Evolutionary conservation across 2,888 invertebrate species (phyloP), one percentile per base, ranked within the genome.

Genomic region (Melikaiella ostensackeni): DNA sequence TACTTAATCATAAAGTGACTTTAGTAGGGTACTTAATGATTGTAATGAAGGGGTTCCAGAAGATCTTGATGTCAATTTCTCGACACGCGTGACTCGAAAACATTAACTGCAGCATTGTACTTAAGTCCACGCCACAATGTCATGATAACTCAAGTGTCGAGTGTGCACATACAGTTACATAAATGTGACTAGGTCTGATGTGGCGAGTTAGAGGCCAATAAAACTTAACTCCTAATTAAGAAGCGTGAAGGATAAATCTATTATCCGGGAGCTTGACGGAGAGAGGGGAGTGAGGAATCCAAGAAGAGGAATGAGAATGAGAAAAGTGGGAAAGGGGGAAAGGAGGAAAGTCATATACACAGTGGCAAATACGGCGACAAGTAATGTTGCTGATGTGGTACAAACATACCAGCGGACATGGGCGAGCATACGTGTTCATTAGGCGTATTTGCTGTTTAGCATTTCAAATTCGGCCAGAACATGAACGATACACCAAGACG

Each of bases 401-500:
- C 89, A 89, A 89, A 90, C 89, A 88, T 88, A 87, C 85, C 83
- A 83, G 87, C 87, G 86, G 85, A 89, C 89, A 88, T 84, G 84
- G 77, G 74, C 79, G 80, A 79, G 89, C 90, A 88, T 91, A 91
- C 91, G 90, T 91, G 91, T 91, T 91, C 91, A 91, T 91, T 91
- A 91, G 91, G 89, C 89, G 89, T 90, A 91, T 91, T 91, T 90
- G 88, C 91, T 90, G 87, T 90, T 91, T 91, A 91, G 91, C 91
- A 91, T 91, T 91, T 91, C 91, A 91, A 91, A 91, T 91, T 89
- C 82, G 85, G 86, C 87, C 84, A 82, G 84, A 81, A 82, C 77
- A 80, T 79, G 76, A 62, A 81, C 75, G 79, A 79, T 78, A 78
- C 75, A 73, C 73, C 50, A 76, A 79, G 80, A 33, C 82, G 84